phyloP scores from a whole-genome alignment of 1,140 invertebrate genomes.

The Pachypeltis micranthus region DNA sequence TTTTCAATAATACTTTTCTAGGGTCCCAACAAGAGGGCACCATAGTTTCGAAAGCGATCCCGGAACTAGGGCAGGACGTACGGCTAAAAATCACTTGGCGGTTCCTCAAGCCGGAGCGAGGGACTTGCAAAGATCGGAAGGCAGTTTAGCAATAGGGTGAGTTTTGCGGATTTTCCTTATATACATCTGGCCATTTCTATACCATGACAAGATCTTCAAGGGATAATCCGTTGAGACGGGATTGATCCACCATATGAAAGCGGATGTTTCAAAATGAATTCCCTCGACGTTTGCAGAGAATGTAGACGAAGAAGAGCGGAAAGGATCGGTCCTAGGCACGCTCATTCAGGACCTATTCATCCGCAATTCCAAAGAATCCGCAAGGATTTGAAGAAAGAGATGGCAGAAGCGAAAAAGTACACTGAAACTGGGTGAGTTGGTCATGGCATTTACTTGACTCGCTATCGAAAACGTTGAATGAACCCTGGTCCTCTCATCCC shows the following conservation, averaged over 20 bases:
- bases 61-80: neutral
- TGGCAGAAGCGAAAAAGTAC: neutral
- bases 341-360: neutral
- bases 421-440: constrained; percentile 1
- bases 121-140: neutral
- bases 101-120: neutral
- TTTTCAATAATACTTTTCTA: neutral
- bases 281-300: neutral
- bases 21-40: neutral
- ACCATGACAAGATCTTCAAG: no score
- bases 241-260: neutral
- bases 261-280: no score
- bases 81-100: neutral
- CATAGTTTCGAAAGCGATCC: constrained; percentile 5
- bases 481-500: no score
- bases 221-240: neutral
- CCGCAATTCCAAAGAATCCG: neutral
- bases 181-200: no score
- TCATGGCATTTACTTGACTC: no score
- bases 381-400: neutral
- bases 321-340: neutral
- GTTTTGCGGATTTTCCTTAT: no score
- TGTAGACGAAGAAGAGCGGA: neutral
- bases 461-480: no score
- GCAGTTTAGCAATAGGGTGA: neutral